Base-by-base conservation (phyloP, 1,140 invertebrate species). In the Pseudomyrmex sp. region DNA sequence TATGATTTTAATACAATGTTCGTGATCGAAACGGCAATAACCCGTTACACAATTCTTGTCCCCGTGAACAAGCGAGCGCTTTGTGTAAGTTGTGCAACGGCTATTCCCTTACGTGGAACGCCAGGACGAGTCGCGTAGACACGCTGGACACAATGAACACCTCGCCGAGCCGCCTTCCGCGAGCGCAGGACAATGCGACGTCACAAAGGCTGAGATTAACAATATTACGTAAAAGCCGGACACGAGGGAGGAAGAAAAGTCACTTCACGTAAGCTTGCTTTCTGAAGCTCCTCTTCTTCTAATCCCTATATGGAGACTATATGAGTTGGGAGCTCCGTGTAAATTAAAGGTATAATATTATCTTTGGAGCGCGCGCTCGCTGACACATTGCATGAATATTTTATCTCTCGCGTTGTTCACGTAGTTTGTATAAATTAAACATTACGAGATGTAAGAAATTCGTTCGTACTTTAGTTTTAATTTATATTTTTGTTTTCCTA, bases 201-300 rank as follows among this genome's bases (percentile, higher is more conserved):
- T 63, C 52, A 87, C 69, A 88, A 87, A 84, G 74, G 46, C 12
- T 26, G 23, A 58, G 82, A 88, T 87, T 87, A 88, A 83, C 85
- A 83, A 87, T 88, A 88, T 88, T 86, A 74, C 23, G 85, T 68
- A 58, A 79, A 87, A 85, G 23, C 68, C 20, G 63, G 5, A 1
- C 13, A 44, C 10, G 56, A 63, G 18, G 52, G 35, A 12, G 9
- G 61, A 74, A 79, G 50, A 77, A 68, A 80, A 68, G 48, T 79
- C 58, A 48, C 54, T 59, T 70, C 59, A 13, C 48, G 75, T 8
- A 20, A 48, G 2, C 23, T 26, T 35, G 23, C 77, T 35, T 10
- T 66, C 59, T 52, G 59, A 23, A 63, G 3, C 20, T 75, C 44
- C 12, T 56, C 52, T 8, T n/a, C 44, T 3, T 12, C 54, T 50